Evolutionary conservation across 2,888 invertebrate species (phyloP).

Genomic region (Agrotis ipsilon): DNA sequence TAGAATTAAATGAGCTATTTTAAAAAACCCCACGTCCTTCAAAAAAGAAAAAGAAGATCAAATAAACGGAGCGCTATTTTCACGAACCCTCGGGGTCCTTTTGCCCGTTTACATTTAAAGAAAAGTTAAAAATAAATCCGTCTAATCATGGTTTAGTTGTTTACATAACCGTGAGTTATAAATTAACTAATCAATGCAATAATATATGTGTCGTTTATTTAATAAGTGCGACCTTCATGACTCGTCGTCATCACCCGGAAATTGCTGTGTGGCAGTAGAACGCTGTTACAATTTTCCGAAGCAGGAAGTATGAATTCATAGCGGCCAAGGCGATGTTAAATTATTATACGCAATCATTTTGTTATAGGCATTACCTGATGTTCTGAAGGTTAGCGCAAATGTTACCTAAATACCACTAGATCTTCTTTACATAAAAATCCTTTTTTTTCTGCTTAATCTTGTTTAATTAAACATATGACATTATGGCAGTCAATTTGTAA

Average conservation of each 20-base stretch:
- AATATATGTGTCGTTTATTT: conserved; percentile 74
- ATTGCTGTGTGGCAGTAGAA: conserved; percentile 81
- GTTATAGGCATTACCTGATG: conserved; percentile 63
- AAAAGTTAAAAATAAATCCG: conserved; percentile 17
- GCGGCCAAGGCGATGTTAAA: conserved; percentile 85
- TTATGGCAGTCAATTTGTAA: background rate
- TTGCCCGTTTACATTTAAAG: background rate
- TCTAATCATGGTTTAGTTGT: conserved; percentile 45
- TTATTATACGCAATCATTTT: conserved; percentile 78
- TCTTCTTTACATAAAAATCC: conserved; percentile 39
- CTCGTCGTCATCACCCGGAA: conserved; percentile 87
- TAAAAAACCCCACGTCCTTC: too few species aligned
- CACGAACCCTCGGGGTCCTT: background rate
- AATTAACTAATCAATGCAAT: conserved; percentile 71
- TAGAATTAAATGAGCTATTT: too few species aligned
- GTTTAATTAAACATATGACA: conserved; percentile 12
- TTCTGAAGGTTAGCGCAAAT: conserved; percentile 55
- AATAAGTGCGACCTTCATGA: conserved; percentile 82
- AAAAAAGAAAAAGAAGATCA: background rate
- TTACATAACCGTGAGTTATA: conserved; percentile 63
- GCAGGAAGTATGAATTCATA: conserved; percentile 84
- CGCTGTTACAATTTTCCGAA: conserved; percentile 89
- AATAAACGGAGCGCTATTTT: background rate
- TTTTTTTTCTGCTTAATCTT: conserved; percentile 1
- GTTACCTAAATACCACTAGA: conserved; percentile 58